Evolutionary conservation across 2,113 vertebrate genomes (phyloP).

Genomic region (Butorides virescens): DNA sequence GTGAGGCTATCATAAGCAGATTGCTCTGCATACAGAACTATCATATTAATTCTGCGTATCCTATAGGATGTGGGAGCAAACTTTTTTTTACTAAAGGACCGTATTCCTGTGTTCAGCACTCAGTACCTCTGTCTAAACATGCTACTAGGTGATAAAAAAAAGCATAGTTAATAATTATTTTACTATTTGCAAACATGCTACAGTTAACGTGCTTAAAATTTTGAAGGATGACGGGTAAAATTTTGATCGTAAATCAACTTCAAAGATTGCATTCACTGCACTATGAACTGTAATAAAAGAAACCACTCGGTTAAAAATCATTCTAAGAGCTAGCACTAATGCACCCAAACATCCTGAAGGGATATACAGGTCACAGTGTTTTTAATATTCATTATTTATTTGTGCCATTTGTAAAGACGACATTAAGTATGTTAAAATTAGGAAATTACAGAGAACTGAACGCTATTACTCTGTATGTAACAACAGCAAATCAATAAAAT

Average conservation of each 20-base stretch:
- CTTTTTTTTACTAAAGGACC: not conserved
- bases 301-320: constrained; percentile 4
- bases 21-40: not conserved
- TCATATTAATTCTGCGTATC: not conserved
- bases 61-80: not conserved
- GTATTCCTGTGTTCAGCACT: not conserved
- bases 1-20: not conserved
- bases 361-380: not conserved
- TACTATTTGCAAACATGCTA: not conserved
- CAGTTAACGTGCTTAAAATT: not conserved
- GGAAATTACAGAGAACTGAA: not conserved
- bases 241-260: not conserved
- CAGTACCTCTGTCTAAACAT: not conserved
- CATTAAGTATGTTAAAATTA: not conserved
- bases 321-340: not conserved
- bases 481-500: not conserved
- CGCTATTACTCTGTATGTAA: not conserved
- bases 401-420: not conserved
- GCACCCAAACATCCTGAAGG: not conserved
- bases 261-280: not conserved
- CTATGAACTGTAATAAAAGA: not conserved
- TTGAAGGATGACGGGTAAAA: not conserved
- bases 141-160: not conserved
- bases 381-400: not conserved
- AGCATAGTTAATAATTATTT: not conserved